These are phyloP conservation scores for Drosophila emarginata DNA, from an alignment of 2,888 invertebrate genomes.

Conservation along the genomic window DNA sequence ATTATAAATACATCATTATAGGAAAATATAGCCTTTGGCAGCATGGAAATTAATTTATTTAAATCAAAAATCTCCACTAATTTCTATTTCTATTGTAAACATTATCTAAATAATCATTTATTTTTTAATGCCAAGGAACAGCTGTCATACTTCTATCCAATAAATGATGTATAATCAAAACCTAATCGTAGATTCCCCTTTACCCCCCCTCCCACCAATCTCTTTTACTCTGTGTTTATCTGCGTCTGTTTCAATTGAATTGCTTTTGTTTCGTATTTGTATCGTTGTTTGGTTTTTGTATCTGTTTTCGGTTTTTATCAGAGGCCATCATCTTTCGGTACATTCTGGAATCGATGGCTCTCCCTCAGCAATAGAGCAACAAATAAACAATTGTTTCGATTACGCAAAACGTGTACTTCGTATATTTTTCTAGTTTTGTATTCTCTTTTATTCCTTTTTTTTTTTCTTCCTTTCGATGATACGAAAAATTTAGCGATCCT, in stretches of 20 bases:
- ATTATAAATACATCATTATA: too few species aligned
- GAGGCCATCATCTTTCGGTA: constrained; percentile 22
- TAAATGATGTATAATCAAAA: not conserved
- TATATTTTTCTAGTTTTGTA: constrained; percentile 7
- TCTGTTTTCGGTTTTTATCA: constrained; percentile 29
- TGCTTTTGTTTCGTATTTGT: constrained; percentile 21
- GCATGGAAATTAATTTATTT: too few species aligned
- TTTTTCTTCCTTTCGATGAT: constrained; percentile 16
- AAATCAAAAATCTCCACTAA: too few species aligned
- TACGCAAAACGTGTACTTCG: constrained; percentile 47
- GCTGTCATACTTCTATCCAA: too few species aligned
- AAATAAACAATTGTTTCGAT: constrained; percentile 71
- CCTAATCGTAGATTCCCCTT: not conserved
- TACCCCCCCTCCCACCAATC: not conserved
- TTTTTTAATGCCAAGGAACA: too few species aligned
- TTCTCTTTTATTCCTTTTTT: too few species aligned
- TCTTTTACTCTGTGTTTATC: constrained; percentile 46
- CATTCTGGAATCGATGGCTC: constrained; percentile 17
- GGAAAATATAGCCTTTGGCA: too few species aligned
- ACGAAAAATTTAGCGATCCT: constrained; percentile 18
- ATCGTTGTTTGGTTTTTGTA: constrained; percentile 1
- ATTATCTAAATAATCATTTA: too few species aligned
- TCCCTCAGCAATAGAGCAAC: constrained; percentile 9
- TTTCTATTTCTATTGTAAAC: too few species aligned
- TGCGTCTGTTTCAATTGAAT: constrained; percentile 19